Evolutionary conservation across 2,888 invertebrate species (phyloP).

Genomic region (Papilio protenor): DNA sequence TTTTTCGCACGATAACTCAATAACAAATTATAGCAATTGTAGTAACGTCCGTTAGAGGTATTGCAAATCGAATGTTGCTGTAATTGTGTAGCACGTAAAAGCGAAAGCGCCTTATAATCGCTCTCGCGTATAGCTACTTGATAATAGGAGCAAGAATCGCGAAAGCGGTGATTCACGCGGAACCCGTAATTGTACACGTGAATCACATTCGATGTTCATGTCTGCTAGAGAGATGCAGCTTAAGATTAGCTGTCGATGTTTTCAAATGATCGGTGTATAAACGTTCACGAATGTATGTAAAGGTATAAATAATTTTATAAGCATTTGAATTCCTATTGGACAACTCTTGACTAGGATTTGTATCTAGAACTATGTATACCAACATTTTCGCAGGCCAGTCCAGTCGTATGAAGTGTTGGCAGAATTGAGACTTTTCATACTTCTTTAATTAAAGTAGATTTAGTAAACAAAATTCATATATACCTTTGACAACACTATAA

Average conservation of each 20-base stretch:
- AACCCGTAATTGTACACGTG: conserved; percentile 56
- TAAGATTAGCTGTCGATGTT: conserved; percentile 5
- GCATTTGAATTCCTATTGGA: background rate
- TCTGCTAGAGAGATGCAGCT: conserved; percentile 43
- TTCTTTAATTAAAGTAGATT: background rate
- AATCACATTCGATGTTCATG: conserved; percentile 51
- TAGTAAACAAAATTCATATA: background rate
- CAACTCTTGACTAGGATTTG: background rate
- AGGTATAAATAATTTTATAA: background rate
- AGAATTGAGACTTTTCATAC: too few relatives aligned
- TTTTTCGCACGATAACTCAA: conserved; percentile 12
- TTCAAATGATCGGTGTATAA: background rate
- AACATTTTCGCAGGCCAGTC: background rate
- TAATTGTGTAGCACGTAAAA: conserved; percentile 46
- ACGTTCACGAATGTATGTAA: background rate
- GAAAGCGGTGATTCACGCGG: conserved; percentile 76
- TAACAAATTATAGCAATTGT: conserved; percentile 33
- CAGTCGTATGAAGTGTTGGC: too few relatives aligned
- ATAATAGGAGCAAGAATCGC: conserved; percentile 57
- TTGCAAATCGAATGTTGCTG: conserved; percentile 28
- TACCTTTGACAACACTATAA: conserved; percentile 7
- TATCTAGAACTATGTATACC: background rate
- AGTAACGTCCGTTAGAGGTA: conserved; percentile 35
- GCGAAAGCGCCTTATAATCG: conserved; percentile 51
- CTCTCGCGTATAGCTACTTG: conserved; percentile 45